Evolutionary conservation across 2,888 invertebrate species (phyloP), one percentile per base, ranked within the genome.

Genomic region (Chrysotoxum bicinctum): DNA sequence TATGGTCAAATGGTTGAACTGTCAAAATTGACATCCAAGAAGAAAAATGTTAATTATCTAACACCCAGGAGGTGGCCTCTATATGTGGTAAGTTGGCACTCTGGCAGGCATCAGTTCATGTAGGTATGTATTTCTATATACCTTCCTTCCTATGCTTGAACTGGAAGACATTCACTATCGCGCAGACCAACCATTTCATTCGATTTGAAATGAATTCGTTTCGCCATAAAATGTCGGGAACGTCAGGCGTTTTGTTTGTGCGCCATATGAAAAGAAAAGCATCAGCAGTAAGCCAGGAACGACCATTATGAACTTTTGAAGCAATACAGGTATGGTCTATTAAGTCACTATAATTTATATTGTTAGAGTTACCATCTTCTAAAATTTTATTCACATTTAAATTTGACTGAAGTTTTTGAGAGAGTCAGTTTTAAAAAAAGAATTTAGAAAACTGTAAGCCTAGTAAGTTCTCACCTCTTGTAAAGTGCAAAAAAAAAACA

Each of bases 21-120:
- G 85, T 85, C 85, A 85, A 73, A 85, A 76, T 77, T 85, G 85
- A 85, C 85, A 85, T 77, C 81, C 81, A 54, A 73, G 84, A 78
- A 87, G 84, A 88, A 88, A 88, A 88, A 88, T 87, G 87, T 88
- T 88, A 88, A 88, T 88, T 88, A 88, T 87, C 88, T 87, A 88
- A 87, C 87, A 86, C 87, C 73, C 88, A 87, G 88, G 87, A 87
- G 88, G 88, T 88, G 88, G 88, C 87, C 88, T 69, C 50, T 48
- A 37, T 16, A 40, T 16, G 84, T 73, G 76, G 73, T 73, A 68
- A 60, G 37, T 52, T 54, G 54, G 30, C 30, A 32, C 16, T 54
- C 12, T 30, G 54, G 30, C 30, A 30, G 58, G 43, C 43, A n/a
- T n/a, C 40, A 6, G n/a, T 8, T 43, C 43, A 43, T 16, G 54